A percentile compares a stretch with the other conserved stretches of the same genome.
Evolutionary conservation across 2,797 vertebrate genomes (phyloP).

Genomic region (Pelobates cultripes): DNA sequence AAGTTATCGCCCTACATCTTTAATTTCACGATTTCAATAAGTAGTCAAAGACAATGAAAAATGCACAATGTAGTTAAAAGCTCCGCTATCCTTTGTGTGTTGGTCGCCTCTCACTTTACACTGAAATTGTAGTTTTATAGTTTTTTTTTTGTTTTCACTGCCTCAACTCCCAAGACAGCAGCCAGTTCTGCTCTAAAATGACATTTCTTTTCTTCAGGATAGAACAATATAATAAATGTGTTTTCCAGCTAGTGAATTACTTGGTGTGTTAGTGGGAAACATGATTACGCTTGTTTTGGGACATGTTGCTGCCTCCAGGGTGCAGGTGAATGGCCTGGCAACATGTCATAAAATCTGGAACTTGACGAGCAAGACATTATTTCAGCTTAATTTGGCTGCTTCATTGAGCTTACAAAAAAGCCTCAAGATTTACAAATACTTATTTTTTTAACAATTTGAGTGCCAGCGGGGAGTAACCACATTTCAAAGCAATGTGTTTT

Average conservation of each 20-base stretch:
- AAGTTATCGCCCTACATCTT: too few species aligned
- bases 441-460: neutral
- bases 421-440: neutral
- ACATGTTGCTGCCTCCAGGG: conserved; percentile 33
- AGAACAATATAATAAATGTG: conserved; percentile 26
- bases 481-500: neutral
- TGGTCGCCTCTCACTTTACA: conserved; percentile 27
- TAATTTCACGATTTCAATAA: neutral
- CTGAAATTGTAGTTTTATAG: conserved; percentile 34
- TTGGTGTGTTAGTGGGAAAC: conserved; percentile 45
- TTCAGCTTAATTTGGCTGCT: conserved; percentile 17
- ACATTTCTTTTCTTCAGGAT: conserved; percentile 17
- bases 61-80: neutral
- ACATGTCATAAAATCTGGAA: conserved; percentile 17
- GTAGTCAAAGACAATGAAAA: neutral
- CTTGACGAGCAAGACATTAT: conserved; percentile 24
- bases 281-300: conserved; percentile 35
- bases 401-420: neutral
- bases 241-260: conserved; percentile 37
- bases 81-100: neutral
- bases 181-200: conserved; percentile 22
- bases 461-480: neutral
- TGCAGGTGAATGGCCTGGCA: conserved; percentile 37
- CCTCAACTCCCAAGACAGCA: conserved; percentile 25
- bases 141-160: conserved; percentile 6